A percentile compares a stretch with the other conserved stretches of the same genome.
These are phyloP conservation scores for Ormyrus labotus DNA, from an alignment of 2,888 invertebrate genomes.

Conservation along the genomic window DNA sequence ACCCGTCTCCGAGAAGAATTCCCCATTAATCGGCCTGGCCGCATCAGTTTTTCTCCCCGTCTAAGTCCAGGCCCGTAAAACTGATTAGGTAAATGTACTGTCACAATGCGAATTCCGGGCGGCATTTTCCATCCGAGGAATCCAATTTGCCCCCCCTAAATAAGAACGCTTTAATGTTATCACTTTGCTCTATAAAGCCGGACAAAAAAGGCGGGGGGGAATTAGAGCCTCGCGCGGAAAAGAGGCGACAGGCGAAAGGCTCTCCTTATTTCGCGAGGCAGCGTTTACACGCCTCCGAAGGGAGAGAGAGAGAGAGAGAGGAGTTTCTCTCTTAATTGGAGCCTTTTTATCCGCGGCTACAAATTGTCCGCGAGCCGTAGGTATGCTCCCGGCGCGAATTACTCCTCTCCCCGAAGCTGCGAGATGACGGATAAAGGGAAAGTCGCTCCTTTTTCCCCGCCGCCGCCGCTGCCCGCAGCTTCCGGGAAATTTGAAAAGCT, in stretches of 20 bases:
- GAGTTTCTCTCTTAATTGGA: conserved; percentile 70
- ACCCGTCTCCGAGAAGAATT: neutral
- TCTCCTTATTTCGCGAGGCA: conserved; percentile 36
- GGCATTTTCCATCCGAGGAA: conserved; percentile 31
- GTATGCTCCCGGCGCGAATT: conserved; percentile 62
- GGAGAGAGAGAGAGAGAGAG: conserved; percentile 37
- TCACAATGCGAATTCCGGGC: conserved; percentile 25
- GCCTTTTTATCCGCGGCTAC: conserved; percentile 69
- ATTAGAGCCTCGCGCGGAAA: conserved; percentile 14
- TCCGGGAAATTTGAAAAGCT: conserved; percentile 48
- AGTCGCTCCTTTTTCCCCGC: conserved; percentile 38
- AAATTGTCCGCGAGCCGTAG: conserved; percentile 71
- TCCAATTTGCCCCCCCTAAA: conserved; percentile 37
- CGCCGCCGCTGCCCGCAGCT: neutral
- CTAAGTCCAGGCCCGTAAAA: neutral
- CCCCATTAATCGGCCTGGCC: neutral
- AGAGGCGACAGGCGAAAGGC: conserved; percentile 3
- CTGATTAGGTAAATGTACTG: conserved; percentile 37
- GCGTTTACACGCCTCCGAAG: conserved; percentile 7
- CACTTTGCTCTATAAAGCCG: conserved; percentile 1
- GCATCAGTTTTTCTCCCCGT: neutral
- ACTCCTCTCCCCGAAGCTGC: conserved; percentile 42
- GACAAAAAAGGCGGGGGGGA: conserved; percentile 4
- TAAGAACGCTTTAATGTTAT: conserved; percentile 30
- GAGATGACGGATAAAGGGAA: conserved; percentile 62